A percentile compares a stretch with the other conserved stretches of the same genome.
phyloP scores from a whole-genome alignment of 2,797 vertebrate species.

The Hyperoplus immaculatus region DNA sequence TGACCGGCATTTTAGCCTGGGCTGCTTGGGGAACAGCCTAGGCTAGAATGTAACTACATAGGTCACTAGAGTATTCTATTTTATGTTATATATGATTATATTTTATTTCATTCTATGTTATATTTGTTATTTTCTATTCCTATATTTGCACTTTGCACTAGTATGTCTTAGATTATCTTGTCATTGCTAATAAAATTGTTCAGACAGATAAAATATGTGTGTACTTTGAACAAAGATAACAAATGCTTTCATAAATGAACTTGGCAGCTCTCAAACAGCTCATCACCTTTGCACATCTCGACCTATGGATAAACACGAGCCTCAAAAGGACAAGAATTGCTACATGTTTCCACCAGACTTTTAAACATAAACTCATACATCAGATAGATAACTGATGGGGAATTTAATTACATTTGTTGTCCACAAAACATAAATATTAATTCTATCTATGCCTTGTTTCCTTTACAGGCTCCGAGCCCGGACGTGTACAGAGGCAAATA shows the following conservation, averaged over 20 bases:
- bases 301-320: not conserved
- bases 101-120: too few species aligned
- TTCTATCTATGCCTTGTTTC: not conserved
- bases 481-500: conserved; percentile 96
- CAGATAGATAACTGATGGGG: not conserved
- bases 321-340: not conserved
- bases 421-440: too few species aligned
- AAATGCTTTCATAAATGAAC: not conserved
- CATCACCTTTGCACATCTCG: not conserved
- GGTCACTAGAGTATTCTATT: too few species aligned
- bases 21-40: not conserved
- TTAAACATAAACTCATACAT: not conserved
- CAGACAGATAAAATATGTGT: too few species aligned
- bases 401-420: not conserved
- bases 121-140: too few species aligned
- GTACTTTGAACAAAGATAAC: not conserved
- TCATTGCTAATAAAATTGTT: too few species aligned
- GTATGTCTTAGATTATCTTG: too few species aligned
- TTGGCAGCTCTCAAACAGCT: not conserved
- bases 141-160: too few species aligned
- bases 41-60: not conserved
- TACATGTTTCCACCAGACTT: not conserved
- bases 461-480: conserved; percentile 90
- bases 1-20: not conserved
- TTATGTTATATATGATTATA: too few species aligned